A percentile compares a stretch with the other conserved stretches of the same genome.
Evolutionary conservation across 2,113 vertebrate species (phyloP).

Genomic region (rat (Rattus norvegicus)): DNA sequence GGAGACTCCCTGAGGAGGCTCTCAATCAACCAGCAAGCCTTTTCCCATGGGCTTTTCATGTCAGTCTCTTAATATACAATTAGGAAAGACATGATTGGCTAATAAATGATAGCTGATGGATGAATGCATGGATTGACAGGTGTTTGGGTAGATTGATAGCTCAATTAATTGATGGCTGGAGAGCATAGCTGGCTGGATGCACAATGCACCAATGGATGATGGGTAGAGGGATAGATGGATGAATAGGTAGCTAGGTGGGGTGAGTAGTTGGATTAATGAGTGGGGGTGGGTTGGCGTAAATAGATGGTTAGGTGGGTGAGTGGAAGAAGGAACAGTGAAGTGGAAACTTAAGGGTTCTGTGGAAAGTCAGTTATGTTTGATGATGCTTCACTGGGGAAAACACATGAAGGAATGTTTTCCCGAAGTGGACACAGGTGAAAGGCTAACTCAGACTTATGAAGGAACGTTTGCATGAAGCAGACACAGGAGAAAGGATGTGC

Average conservation of each 20-base stretch:
- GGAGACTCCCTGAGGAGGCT: not conserved
- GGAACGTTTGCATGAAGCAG: too few relatives aligned
- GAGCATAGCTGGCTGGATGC: not conserved
- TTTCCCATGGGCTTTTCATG: slow-evolving; percentile 25
- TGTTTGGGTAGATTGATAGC: not conserved
- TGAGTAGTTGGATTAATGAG: not conserved
- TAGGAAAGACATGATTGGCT: slow-evolving; percentile 40
- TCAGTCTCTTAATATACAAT: slow-evolving; percentile 50
- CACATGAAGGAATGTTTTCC: too few relatives aligned
- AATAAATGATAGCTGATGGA: not conserved
- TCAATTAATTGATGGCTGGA: not conserved
- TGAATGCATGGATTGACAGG: not conserved
- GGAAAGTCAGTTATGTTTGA: too few relatives aligned
- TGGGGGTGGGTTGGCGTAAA: not conserved
- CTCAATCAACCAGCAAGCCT: slow-evolving; percentile 35
- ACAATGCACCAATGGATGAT: not conserved
- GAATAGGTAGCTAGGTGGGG: not conserved
- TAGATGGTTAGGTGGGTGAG: not conserved
- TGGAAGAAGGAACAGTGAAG: too few relatives aligned
- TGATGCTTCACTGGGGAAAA: too few relatives aligned
- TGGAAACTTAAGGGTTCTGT: too few relatives aligned
- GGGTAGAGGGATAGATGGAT: not conserved
- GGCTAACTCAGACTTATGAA: too few relatives aligned
- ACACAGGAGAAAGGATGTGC: too few relatives aligned
- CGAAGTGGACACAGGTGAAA: too few relatives aligned